phyloP scores from a whole-genome alignment of 2,888 invertebrate species.

The Sphaeridia pumilis region DNA sequence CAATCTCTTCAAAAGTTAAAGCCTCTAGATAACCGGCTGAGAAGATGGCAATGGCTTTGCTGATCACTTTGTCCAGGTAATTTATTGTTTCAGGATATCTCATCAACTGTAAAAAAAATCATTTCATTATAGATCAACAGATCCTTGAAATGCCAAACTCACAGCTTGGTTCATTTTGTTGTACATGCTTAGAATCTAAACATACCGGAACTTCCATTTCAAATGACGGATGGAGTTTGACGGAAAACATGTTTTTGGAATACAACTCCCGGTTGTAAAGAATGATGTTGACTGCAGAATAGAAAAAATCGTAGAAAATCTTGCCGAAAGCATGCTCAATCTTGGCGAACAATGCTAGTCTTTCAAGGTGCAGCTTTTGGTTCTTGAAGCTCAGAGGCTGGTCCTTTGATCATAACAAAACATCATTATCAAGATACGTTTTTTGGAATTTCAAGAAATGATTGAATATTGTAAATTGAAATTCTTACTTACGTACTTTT shows the following conservation, averaged over 20 bases:
- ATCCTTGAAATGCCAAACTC: background rate
- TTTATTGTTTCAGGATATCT: slow-evolving; percentile 6
- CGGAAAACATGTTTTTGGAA: background rate
- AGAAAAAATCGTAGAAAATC: slow-evolving; percentile 8
- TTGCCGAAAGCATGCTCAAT: slow-evolving; percentile 7
- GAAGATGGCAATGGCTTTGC: slow-evolving; percentile 2
- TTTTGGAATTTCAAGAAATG: too few relatives aligned
- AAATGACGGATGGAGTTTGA: background rate
- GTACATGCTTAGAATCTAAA: background rate
- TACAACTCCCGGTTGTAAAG: slow-evolving; percentile 5
- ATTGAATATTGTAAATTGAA: too few relatives aligned
- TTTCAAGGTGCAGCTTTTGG: slow-evolving; percentile 1
- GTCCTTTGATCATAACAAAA: too few relatives aligned
- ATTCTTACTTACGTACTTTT: too few relatives aligned
- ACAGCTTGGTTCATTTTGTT: background rate
- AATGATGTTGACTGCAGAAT: slow-evolving; percentile 3
- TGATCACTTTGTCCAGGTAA: slow-evolving; percentile 8
- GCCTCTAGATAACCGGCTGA: slow-evolving; percentile 3
- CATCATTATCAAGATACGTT: too few relatives aligned
- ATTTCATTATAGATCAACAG: background rate
- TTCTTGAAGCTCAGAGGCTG: too few relatives aligned
- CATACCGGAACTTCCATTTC: slow-evolving; percentile 9
- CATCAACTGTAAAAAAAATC: slow-evolving; percentile 4
- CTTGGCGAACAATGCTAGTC: background rate
- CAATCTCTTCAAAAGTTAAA: slow-evolving; percentile 9